These are phyloP conservation scores for Drosophila mauritiana DNA, from an alignment of 1,140 invertebrate genomes.

Conservation along the genomic window DNA sequence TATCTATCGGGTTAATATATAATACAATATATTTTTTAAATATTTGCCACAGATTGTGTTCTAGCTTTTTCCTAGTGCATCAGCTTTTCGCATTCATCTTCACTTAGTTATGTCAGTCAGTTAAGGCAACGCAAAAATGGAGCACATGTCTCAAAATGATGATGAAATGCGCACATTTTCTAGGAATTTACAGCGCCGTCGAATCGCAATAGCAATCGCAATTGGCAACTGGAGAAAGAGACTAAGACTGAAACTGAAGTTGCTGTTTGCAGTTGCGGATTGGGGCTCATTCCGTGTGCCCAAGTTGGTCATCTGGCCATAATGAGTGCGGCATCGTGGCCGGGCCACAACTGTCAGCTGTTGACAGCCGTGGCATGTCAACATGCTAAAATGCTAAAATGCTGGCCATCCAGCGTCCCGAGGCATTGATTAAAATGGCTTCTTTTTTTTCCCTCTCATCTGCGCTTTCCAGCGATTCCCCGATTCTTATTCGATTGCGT, in stretches of 20 bases:
- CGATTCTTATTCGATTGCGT: constrained; percentile 43
- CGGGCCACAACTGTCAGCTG: constrained; percentile 64
- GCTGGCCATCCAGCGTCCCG: constrained; percentile 59
- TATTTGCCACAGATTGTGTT: too few species aligned
- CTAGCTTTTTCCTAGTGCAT: background rate
- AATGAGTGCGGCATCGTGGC: constrained; percentile 63
- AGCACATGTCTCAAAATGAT: constrained; percentile 84
- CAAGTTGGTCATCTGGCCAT: constrained; percentile 80
- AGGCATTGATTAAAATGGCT: constrained; percentile 76
- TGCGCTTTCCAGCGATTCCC: too few species aligned
- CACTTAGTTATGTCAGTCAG: constrained; percentile 83
- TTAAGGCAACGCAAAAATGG: constrained; percentile 76
- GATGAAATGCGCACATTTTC: constrained; percentile 84
- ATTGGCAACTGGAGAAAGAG: background rate
- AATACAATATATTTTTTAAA: too few species aligned
- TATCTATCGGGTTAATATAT: too few species aligned
- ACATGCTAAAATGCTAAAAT: constrained; percentile 79
- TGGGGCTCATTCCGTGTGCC: constrained; percentile 80
- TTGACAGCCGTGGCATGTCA: constrained; percentile 81
- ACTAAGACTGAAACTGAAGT: constrained; percentile 40
- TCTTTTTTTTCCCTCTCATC: constrained; percentile 28
- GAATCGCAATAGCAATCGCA: constrained; percentile 32
- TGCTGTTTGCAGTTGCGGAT: constrained; percentile 58
- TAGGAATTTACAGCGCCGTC: constrained; percentile 72
- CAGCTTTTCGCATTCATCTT: constrained; percentile 74